Base-by-base conservation (phyloP, 2,888 invertebrate genomes). In the Anagyrus pseudococci region DNA sequence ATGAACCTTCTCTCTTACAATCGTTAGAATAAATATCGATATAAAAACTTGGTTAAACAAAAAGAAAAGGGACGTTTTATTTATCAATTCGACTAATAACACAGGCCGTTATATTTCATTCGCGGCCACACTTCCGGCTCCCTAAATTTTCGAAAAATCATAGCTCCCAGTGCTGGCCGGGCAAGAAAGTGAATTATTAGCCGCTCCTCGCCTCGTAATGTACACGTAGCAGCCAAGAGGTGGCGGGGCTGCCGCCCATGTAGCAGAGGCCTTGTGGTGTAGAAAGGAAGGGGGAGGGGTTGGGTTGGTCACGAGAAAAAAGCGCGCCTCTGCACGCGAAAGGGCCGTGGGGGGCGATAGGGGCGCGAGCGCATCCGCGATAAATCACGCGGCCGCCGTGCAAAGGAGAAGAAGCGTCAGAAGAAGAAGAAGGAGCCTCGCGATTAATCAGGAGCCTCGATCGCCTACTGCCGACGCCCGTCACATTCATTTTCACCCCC, bases 121-220 rank as follows among this genome's bases (percentile, higher is more conserved):
- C n/a, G n/a, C n/a, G n/a, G n/a, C n/a, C n/a, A n/a, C n/a, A n/a
- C n/a, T n/a, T n/a, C n/a, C n/a, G n/a, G n/a, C n/a, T n/a, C n/a
- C n/a, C 44, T 55, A 61, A 46, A 57, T 52, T 58, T 25, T 44
- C 47, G 47, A 62, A 62, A 57, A 54, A 58, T 62, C 62, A 48
- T 22, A 57, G 2, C 40, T 3, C 13, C 10, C n/a, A 8, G n/a
- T n/a, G n/a, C n/a, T n/a, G 4, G 19, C 15, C 19, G 4, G 15
- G 37, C 22, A 55, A 55, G 41, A 57, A 57, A n/a, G 37, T 58
- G 63, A 63, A 58, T 63, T 63, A 63, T 63, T 58, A 49, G 48
- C 33, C 20, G 17, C 19, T 22, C 15, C 17, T 4, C 54, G 26
- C 40, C 20, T n/a, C 55, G 10, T 15, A 4, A 46, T 44, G 25